phyloP scores from a whole-genome alignment of 2,888 invertebrate genomes.

The Holacanthella duospinosa region DNA sequence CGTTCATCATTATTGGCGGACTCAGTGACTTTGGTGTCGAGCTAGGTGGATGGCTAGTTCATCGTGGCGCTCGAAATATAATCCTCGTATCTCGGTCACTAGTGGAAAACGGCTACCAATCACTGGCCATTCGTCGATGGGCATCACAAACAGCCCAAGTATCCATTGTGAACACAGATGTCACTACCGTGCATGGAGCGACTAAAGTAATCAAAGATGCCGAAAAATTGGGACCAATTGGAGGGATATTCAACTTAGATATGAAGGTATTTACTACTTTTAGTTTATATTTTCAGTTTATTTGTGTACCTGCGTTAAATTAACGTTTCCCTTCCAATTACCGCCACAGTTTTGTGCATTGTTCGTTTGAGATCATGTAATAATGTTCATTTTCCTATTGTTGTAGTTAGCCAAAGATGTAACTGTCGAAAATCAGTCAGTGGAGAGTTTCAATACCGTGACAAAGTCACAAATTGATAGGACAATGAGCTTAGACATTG shows the following conservation, averaged over 20 bases:
- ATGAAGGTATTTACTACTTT: constrained; percentile 41
- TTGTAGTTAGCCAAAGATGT: constrained; percentile 44
- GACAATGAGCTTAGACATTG: constrained; percentile 45
- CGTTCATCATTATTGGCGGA: constrained; percentile 56
- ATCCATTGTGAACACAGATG: constrained; percentile 47
- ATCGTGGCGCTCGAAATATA: constrained; percentile 67
- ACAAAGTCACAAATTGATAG: constrained; percentile 46
- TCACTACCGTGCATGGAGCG: constrained; percentile 40
- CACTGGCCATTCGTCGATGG: constrained; percentile 51
- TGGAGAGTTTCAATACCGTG: constrained; percentile 43
- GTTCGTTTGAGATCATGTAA: background rate
- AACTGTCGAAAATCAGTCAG: constrained; percentile 44
- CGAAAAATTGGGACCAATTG: constrained; percentile 39
- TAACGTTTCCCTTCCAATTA: too few species aligned
- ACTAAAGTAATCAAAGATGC: constrained; percentile 38
- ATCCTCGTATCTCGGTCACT: constrained; percentile 72
- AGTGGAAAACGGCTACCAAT: constrained; percentile 69
- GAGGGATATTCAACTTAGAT: constrained; percentile 51
- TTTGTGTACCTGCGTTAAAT: too few species aligned
- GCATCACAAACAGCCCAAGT: constrained; percentile 54
- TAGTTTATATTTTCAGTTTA: too few species aligned
- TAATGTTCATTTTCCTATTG: background rate
- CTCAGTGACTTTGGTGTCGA: constrained; percentile 89
- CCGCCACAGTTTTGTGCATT: too few species aligned
- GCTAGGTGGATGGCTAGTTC: constrained; percentile 70